Evolutionary conservation across 2,888 invertebrate genomes (phyloP).

Genomic region (Drosophila kambysellisi): DNA sequence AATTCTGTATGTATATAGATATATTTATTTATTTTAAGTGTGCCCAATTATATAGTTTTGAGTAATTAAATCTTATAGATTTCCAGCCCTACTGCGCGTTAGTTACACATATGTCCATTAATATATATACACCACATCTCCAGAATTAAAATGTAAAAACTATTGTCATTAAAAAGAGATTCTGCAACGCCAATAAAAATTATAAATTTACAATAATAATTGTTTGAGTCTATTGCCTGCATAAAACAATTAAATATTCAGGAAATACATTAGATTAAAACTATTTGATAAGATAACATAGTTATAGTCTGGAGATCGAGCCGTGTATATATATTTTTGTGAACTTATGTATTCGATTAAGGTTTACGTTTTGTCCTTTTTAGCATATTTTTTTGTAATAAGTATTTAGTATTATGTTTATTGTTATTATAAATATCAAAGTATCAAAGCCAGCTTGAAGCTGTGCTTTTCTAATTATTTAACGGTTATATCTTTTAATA

Average conservation of each 20-base stretch:
- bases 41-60: conserved; percentile 70
- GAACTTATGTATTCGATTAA: conserved; percentile 13
- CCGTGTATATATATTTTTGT: conserved; percentile 12
- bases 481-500: conserved; percentile 51
- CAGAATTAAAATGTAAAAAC: conserved; percentile 8
- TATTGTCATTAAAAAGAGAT: neutral
- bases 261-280: conserved; percentile 9
- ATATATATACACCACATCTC: conserved; percentile 16
- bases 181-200: neutral
- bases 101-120: conserved; percentile 20
- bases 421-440: conserved; percentile 48
- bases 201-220: conserved; percentile 1
- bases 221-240: neutral
- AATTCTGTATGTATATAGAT: conserved; percentile 50
- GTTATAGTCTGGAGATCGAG: conserved; percentile 14
- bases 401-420: conserved; percentile 36
- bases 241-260: neutral
- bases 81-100: conserved; percentile 44
- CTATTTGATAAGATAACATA: neutral
- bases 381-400: conserved; percentile 47
- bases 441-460: conserved; percentile 67
- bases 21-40: conserved; percentile 55
- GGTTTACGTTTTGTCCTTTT: conserved; percentile 38
- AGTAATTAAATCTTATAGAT: conserved; percentile 76
- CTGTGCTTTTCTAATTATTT: conserved; percentile 52